Base-by-base conservation (phyloP, 92 coral and sea anemone species). In the Pocillopora grandis region DNA sequence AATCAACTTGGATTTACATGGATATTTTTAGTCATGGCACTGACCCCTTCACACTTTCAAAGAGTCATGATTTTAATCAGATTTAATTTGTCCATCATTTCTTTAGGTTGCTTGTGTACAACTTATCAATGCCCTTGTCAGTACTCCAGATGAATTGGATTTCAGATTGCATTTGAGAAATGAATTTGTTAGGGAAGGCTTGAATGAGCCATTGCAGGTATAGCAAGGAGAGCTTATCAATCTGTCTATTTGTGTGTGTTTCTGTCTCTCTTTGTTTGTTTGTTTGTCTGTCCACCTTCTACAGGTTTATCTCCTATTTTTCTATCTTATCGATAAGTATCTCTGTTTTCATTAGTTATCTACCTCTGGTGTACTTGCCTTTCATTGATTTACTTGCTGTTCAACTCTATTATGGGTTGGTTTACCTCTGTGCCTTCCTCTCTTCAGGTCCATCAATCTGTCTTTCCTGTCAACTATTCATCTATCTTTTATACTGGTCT, bases 131-230 rank as follows among this genome's bases (percentile, higher is more conserved):
- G 97, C 99, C 55, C 84, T 94, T 18, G 96, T 97, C 79, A 94
- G 98, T 87, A 94, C 93, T 12, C 99, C 99, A 19, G 96, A 93
- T 80, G 99, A 97, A 62, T 81, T 97, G 80, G 99, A 97, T 84
- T 97, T 97, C 78, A 90, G 99, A 76, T 85, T 97, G 66, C 99
- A 97, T 85, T 89, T 97, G 42, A 90, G 99, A 69, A 97, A 97
- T 90, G 99, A 97, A 85, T 97, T 97, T 82, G 89, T 94, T 37
- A 83, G 99, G 63, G 97, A 93, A 77, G 99, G 99, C 77, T 90
- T 97, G 83, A 90, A 91, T 66, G 98, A 94, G 35, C 95, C 94
- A 13, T 83, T 97, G 23, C 95, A 92, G 98, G 99, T 97, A 80
- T 35, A 64, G 0, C 71, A 66, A 66, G 13, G 13, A 20, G 42